Evolutionary conservation across 2,113 vertebrate genomes (phyloP).

Genomic region (Lamprotornis superbus): DNA sequence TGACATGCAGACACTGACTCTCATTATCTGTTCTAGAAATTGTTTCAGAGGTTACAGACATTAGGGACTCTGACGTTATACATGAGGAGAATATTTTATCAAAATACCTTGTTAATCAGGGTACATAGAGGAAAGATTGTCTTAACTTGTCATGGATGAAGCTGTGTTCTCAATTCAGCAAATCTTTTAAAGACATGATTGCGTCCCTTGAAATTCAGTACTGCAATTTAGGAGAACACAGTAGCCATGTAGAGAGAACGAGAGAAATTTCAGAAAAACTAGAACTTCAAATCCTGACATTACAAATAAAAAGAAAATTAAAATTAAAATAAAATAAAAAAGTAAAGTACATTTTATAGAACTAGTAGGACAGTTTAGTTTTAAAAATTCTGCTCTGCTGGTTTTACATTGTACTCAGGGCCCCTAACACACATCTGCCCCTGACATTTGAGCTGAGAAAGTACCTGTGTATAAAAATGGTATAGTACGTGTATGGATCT

Average conservation of each 20-base stretch:
- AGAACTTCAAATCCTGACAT: not conserved
- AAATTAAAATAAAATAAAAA: not conserved
- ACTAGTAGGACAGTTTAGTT: not conserved
- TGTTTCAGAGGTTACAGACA: not conserved
- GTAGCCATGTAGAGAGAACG: not conserved
- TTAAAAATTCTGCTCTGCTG: not conserved
- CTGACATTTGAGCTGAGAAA: not conserved
- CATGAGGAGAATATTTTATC: not conserved
- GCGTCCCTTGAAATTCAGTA: not conserved
- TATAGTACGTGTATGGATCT: not conserved
- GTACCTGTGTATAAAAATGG: not conserved
- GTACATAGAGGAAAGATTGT: not conserved
- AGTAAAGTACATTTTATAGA: not conserved
- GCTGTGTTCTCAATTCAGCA: not conserved
- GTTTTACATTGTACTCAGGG: not conserved
- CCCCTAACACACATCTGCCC: not conserved
- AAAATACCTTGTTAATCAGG: not conserved
- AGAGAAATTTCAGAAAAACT: not conserved
- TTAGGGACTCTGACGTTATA: not conserved
- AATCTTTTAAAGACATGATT: not conserved
- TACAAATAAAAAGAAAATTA: not conserved
- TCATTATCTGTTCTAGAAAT: not conserved
- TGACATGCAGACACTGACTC: not conserved
- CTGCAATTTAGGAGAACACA: not conserved
- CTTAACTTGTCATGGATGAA: not conserved